Evolutionary conservation across 1,140 invertebrate species (phyloP), one percentile per base, ranked within the genome.

Genomic region (Tetranychus urticae): DNA sequence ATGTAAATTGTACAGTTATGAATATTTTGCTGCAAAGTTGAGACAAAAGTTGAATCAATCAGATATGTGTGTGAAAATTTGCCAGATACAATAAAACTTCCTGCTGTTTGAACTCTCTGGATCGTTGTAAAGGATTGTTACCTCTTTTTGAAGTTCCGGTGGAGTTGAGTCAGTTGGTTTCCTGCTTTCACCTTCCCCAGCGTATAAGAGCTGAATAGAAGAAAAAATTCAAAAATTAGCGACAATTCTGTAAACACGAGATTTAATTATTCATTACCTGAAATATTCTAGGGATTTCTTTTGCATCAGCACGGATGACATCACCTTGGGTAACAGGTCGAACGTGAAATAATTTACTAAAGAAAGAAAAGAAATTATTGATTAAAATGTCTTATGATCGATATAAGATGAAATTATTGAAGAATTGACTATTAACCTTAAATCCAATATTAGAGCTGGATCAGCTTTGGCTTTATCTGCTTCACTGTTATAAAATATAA

Each of bases 231-330:
- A 42, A 6, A 42, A 23, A 23, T 23, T 23, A 23, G 23, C 23
- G 23, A 23, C 23, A 23, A 23, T 23, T 23, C 23, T 23, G 23
- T 23, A 23, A 23, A 23, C 23, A 23, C 23, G 23, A 23, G 23
- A 23, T 23, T 23, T 23, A 23, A 23, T 23, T 23, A 23, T 23
- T 23, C 23, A 23, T 23, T 73, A 83, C 82, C 78, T 97, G 92
- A 77, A 97, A 97, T 77, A 98, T 97, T 73, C 90, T 83, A 68
- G 93, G 93, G 75, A 97, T 93, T 80, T 97, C 91, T 82, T 92
- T 92, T 72, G 88, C 87, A 79, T 96, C 90, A 60, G 89, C 93
- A 72, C 92, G 81, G 71, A 96, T 93, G 64, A 97, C 91, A 80
- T 98, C 93, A 68, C 91, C 91, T 76, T 97, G 92, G 60, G 92